Evolutionary conservation across 2,888 invertebrate species (phyloP), one percentile per base, ranked within the genome.

Genomic region (Philhelius pedissequus): DNA sequence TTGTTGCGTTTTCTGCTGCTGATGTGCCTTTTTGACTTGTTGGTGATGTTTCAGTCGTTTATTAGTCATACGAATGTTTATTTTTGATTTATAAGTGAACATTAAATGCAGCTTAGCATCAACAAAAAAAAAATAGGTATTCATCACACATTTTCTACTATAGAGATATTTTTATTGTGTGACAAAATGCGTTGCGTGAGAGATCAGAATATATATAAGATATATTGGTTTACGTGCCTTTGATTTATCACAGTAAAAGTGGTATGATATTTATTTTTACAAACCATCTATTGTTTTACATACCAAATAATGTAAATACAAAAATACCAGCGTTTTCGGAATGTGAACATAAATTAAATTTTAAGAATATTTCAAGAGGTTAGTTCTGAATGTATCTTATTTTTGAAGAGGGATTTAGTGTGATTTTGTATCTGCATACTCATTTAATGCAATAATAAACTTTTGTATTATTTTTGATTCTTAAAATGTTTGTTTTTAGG

Each of bases 1-100:
- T 56, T 62, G 38, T 43, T 68, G 50, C 52, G 56, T 32, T 64
- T 48, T 11, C 22, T 40, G n/a, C 0, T 25, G 38, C 2, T 38
- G 58, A 20, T 30, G 32, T 25, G 18, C 35, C 35, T 68, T 38
- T 58, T 40, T 45, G 32, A 68, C 58, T 66, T 60, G 69, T 50
- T 40, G 48, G 56, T 52, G 43, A 32, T 45, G 68, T 50, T 50
- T 38, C 11, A 32, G 27, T 62, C 8, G 38, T 35, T 27, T 64
- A 66, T 75, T 66, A 75, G 66, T 75, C 60, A 62, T 43, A 25
- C n/a, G 11, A 62, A 76, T 58, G 58, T 73, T 71, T 64, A 27
- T 54, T 64, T 68, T 38, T 68, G 56, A 48, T 35, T 56, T 62
- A 56, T 56, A 54, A 38, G 25, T 40, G 13, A 58, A 58, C 13